Base-by-base conservation (phyloP, 1,140 invertebrate species). In the Ganaspis sp. region DNA sequence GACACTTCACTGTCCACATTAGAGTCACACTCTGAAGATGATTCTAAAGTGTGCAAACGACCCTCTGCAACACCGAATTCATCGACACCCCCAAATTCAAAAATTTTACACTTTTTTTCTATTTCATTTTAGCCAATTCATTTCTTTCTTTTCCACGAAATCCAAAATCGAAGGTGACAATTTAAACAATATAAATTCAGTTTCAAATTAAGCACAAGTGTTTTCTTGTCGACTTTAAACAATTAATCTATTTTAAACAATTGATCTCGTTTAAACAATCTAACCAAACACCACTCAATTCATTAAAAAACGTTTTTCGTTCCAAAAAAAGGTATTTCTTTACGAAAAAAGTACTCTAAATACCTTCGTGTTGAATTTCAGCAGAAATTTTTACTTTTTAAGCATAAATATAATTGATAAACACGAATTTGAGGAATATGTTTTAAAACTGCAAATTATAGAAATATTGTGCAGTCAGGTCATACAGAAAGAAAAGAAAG, bases 1-100 rank as follows among this genome's bases (percentile, higher is more conserved):
- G 95, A 95, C 89, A 95, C 93, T 93, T 95, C 94, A 92, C 94
- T 95, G 92, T 96, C 93, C 87, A 94, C 92, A 86, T 93, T 93
- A 87, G 93, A 93, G 87, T 94, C 95, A 92, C 94, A 95, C 92
- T 95, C 95, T 85, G 94, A 94, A 91, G 94, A 94, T 91, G 94
- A 94, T 92, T 92, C 94, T 92, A 91, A 86, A 82, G 90, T 89
- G 83, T 86, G 86, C 87, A 93, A 92, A 91, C 92, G 93, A 93
- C 92, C 92, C 83, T 93, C 93, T 94, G 93, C 86, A 94, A 94
- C 89, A 91, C 89, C 90, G 83, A 90, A 91, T 87, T 76, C 90
- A 86, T 81, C 84, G 64, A 86, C 85, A 81, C 77, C 81, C 83
- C 83, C 71, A 78, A n/a, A 85, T 85, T 85, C 78, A 26, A 54